These are phyloP conservation scores for Spea multiplicata DNA, from an alignment of 2,113 vertebrate genomes.

Conservation along the genomic window DNA sequence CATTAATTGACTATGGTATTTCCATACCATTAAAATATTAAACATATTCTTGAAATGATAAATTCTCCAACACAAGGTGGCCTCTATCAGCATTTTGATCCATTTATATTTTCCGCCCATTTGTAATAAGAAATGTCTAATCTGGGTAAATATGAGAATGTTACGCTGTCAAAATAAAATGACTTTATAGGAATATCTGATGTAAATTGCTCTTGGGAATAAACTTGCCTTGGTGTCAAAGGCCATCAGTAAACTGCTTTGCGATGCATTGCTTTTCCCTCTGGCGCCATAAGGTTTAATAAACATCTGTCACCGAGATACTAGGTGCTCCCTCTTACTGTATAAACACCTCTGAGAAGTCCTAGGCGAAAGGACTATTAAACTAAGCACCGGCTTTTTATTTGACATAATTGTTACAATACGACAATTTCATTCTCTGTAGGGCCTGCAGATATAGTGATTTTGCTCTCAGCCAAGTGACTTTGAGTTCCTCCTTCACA, in stretches of 20 bases:
- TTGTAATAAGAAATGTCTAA: not conserved
- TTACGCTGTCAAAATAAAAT: conserved; percentile 30
- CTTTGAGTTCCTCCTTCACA: conserved; percentile 37
- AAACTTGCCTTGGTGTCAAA: conserved; percentile 30
- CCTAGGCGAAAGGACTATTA: conserved; percentile 13
- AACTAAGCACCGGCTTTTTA: conserved; percentile 8
- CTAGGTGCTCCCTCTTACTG: conserved; percentile 3
- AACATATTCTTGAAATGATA: no score
- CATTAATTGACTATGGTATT: no score
- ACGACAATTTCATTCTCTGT: conserved; percentile 30
- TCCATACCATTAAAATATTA: not conserved
- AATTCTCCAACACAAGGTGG: no score
- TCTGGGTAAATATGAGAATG: conserved; percentile 11
- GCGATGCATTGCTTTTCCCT: conserved; percentile 39
- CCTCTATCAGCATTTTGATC: not conserved
- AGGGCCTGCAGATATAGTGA: conserved; percentile 14
- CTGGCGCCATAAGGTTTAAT: conserved; percentile 32
- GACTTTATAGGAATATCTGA: conserved; percentile 25
- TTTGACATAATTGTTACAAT: conserved; percentile 33
- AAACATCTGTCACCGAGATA: conserved; percentile 37
- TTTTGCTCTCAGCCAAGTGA: conserved; percentile 17
- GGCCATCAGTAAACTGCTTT: conserved; percentile 33
- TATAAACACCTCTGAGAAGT: conserved; percentile 33
- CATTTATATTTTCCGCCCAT: not conserved
- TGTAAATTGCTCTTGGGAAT: conserved; percentile 30